Evolutionary conservation across 2,797 vertebrate species (phyloP).

Genomic region (Loriculus beryllinus): DNA sequence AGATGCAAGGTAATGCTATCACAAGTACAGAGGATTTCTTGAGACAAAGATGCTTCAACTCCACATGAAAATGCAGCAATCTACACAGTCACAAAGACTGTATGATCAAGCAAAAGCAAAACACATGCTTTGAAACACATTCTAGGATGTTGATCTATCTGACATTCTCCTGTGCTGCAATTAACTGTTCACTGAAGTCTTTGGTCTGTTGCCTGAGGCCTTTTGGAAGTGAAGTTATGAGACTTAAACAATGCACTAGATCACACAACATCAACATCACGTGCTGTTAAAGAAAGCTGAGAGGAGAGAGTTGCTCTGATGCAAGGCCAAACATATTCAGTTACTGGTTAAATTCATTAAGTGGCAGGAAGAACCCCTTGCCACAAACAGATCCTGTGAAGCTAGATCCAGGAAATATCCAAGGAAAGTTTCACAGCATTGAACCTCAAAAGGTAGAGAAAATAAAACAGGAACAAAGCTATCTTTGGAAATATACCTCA

Average conservation of each 20-base stretch:
- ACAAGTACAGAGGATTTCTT: not conserved
- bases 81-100: not conserved
- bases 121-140: not conserved
- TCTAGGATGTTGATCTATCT: not conserved
- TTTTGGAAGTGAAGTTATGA: not conserved
- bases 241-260: not conserved
- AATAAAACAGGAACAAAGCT: not conserved
- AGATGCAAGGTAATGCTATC: not conserved
- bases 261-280: not conserved
- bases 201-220: not conserved
- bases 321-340: not conserved
- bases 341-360: not conserved
- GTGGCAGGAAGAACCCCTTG: not conserved
- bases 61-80: not conserved
- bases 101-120: not conserved
- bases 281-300: not conserved
- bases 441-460: not conserved
- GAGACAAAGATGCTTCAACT: not conserved
- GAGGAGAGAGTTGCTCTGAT: not conserved
- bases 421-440: not conserved
- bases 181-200: not conserved
- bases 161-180: not conserved
- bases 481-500: not conserved
- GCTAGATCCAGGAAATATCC: not conserved
- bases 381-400: accelerated